Evolutionary conservation across 2,888 invertebrate genomes (phyloP).

Genomic region (Asteroscopus sphinx): DNA sequence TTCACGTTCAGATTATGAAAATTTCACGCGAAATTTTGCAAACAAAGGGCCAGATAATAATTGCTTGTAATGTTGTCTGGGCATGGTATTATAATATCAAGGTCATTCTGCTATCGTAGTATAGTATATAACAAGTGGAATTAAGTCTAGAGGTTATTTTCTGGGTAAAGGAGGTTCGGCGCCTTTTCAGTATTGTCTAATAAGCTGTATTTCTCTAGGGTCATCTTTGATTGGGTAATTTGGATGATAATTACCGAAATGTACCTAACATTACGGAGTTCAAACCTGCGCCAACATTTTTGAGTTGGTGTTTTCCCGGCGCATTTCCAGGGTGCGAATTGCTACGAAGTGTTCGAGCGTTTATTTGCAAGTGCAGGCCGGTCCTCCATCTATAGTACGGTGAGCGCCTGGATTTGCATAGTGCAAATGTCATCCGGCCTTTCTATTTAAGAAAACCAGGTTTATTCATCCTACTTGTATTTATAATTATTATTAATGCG

Average conservation of each 20-base stretch:
- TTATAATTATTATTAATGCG: too few species aligned
- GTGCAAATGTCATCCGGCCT: too few species aligned
- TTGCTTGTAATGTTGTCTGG: conserved; percentile 53
- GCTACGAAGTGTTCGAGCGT: too few species aligned
- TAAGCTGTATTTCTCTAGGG: conserved; percentile 44
- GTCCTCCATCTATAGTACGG: too few species aligned
- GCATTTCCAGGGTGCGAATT: conserved; percentile 4
- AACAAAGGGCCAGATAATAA: conserved; percentile 49
- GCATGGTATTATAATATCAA: conserved; percentile 42
- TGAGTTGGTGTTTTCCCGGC: background rate
- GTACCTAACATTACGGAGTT: conserved; percentile 33
- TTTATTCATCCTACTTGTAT: too few species aligned
- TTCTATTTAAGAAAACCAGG: too few species aligned
- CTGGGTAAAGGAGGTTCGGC: conserved; percentile 27
- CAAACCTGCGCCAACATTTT: conserved; percentile 2
- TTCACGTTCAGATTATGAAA: conserved; percentile 38
- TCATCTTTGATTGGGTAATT: conserved; percentile 50
- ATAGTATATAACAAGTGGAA: conserved; percentile 39
- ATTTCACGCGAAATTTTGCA: conserved; percentile 44
- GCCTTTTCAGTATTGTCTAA: conserved; percentile 44
- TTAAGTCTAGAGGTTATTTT: conserved; percentile 40
- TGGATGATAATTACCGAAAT: conserved; percentile 37
- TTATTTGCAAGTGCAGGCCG: too few species aligned
- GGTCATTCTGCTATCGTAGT: conserved; percentile 26
- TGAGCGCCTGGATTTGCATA: too few species aligned